Base-by-base conservation (phyloP, 1,140 invertebrate species). In the Druon quercuslanigerum region DNA sequence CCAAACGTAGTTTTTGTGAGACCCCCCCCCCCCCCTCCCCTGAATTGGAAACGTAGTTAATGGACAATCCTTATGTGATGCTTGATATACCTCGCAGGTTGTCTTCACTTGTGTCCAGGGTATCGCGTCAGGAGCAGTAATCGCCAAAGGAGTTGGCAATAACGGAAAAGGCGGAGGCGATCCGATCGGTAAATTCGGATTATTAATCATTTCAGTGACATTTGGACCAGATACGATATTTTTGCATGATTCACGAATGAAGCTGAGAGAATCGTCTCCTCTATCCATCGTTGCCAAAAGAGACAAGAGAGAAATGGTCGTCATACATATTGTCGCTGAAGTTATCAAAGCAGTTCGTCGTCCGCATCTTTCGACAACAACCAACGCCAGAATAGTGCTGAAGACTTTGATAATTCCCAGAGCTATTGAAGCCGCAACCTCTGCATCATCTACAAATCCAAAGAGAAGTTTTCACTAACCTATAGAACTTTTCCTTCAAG, bases 341-440 rank as follows among this genome's bases (percentile, higher is more conserved):
- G 92, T 90, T 75, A 93, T 90, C 0, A 94, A 80, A 11, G 93
- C 87, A 33, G 92, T 84, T 72, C 92, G 90, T 17, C 93, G 88
- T 25, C 93, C 93, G 76, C 91, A 91, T 73, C 87, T 88, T 85
- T 94, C 94, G 74, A 93, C 92, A 20, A 94, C 82, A 54, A 91
- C 83, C 51, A 91, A 76, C 19, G 91, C 89, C 7, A 92, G 75
- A 75, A 89, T 78, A 51, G 86, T 89, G 46, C 87, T 89, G 20
- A 88, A 87, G n/a, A 90, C 80, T 74, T 88, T 88, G 14, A 92
- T 85, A 8, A 91, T 77, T 33, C 90, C 90, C 8, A 92, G 86
- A 25, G 92, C 88, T 80, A 91, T 87, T n/a, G 84, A 82, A 50
- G 89, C 84, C 25, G 88, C 87, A 12, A 85, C 84, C 80, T 87